Percentiles rank a stretch among this genome's conserved stretches.
Conservation (phyloP, 2,888 invertebrate genomes). For the Amorpha juglandis region DNA sequence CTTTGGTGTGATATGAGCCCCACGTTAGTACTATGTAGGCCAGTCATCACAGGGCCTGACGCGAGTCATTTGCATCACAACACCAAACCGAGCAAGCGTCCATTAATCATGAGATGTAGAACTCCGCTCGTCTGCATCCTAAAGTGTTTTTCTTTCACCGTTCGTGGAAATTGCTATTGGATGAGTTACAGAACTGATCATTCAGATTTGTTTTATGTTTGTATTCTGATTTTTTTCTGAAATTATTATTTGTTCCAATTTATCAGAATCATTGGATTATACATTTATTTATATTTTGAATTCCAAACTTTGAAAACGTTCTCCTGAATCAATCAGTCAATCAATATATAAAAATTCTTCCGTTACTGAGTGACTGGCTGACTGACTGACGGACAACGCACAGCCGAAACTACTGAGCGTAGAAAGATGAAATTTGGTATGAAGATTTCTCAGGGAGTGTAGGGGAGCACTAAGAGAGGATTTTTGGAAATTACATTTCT, state of each 20-base stretch:
- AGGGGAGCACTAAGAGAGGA: no score
- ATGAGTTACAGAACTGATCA: constrained; percentile 22
- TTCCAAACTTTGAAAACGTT: no score
- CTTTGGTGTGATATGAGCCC: constrained; percentile 43
- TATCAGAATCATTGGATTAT: no score
- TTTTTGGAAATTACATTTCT: no score
- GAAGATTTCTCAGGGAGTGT: no score
- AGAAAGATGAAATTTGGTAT: no score
- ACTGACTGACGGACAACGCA: no score
- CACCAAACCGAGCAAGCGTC: constrained; percentile 51
- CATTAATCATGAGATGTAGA: constrained; percentile 55
- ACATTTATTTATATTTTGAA: no score
- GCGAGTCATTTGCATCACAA: constrained; percentile 67
- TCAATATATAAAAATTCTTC: no score
- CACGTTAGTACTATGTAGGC: constrained; percentile 45
- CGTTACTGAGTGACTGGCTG: no score
- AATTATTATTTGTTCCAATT: not conserved
- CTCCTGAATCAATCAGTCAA: no score
- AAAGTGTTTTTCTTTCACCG: constrained; percentile 25
- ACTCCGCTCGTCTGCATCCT: constrained; percentile 28
- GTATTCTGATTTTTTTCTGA: not conserved
- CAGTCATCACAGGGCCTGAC: constrained; percentile 58
- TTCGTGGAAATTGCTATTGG: constrained; percentile 25
- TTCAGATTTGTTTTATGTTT: constrained; percentile 1
- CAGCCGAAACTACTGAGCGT: no score